phyloP scores from a whole-genome alignment of 2,888 invertebrate species.

The Chymomyza caudatula region DNA sequence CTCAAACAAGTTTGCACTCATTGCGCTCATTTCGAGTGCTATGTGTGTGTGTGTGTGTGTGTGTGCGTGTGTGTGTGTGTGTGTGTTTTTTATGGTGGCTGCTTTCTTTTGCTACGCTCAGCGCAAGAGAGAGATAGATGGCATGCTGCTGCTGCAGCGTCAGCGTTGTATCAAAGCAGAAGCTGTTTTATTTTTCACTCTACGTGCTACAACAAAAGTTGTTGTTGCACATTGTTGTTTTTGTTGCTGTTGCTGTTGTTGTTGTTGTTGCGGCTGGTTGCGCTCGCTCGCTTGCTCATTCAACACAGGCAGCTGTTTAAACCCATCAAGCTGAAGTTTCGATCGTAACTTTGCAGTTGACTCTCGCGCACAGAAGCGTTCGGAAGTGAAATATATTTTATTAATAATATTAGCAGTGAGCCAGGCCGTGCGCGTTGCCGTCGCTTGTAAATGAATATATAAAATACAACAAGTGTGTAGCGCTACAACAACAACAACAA shows the following conservation, averaged over 20 bases:
- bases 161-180: conserved; percentile 67
- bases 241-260: conserved; percentile 14
- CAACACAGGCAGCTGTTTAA: conserved; percentile 77
- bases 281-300: conserved; percentile 43
- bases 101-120: not conserved
- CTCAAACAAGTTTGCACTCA: conserved; percentile 50
- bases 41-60: not conserved
- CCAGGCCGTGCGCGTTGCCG: conserved; percentile 18
- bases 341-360: conserved; percentile 79
- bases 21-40: conserved; percentile 39
- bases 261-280: conserved; percentile 35
- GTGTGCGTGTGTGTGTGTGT: not conserved
- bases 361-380: conserved; percentile 79
- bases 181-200: conserved; percentile 51
- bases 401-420: conserved; percentile 76
- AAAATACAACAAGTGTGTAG: not conserved
- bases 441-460: not conserved
- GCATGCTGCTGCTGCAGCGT: conserved; percentile 43
- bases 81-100: not conserved
- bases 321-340: conserved; percentile 78
- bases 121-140: conserved; percentile 3
- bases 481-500: not conserved
- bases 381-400: conserved; percentile 79
- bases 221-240: too few relatives aligned
- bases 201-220: not conserved